phyloP scores from a whole-genome alignment of 2,797 vertebrate species.

The Typhlichthys subterraneus region DNA sequence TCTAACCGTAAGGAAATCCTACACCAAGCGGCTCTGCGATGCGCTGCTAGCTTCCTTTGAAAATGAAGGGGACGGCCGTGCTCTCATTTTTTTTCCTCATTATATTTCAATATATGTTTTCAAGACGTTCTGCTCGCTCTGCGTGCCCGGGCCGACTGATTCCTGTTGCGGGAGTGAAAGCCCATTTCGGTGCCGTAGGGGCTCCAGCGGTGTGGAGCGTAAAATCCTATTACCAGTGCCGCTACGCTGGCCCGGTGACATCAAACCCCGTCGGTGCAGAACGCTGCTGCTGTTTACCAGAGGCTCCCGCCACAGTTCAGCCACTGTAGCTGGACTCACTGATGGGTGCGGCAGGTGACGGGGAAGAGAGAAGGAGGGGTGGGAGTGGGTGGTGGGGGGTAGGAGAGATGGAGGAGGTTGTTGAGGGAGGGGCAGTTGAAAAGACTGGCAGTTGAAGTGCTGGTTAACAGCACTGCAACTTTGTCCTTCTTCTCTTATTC shows the following conservation, averaged over 20 bases:
- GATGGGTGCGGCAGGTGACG: slow-evolving; percentile 54
- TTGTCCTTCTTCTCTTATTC: background rate
- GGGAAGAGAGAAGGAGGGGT: slow-evolving; percentile 27
- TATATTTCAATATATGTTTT: slow-evolving; percentile 71
- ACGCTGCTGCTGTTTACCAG: slow-evolving; percentile 60
- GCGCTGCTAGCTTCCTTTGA: slow-evolving; percentile 7
- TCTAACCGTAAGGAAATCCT: slow-evolving; percentile 31
- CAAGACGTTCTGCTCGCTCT: slow-evolving; percentile 59
- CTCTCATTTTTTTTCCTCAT: slow-evolving; percentile 43
- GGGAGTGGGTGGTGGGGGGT: slow-evolving; percentile 35
- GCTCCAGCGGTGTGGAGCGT: slow-evolving; percentile 67
- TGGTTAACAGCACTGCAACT: background rate
- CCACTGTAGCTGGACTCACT: slow-evolving; percentile 47
- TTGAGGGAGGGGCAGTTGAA: background rate
- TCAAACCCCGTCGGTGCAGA: slow-evolving; percentile 67
- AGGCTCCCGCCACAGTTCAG: slow-evolving; percentile 39
- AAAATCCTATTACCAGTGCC: slow-evolving; percentile 78
- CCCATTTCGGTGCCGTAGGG: slow-evolving; percentile 64
- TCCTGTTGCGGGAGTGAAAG: slow-evolving; percentile 65
- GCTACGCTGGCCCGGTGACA: slow-evolving; percentile 68
- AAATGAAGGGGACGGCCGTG: slow-evolving; percentile 43
- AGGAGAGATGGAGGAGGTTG: background rate
- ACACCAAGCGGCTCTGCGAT: background rate
- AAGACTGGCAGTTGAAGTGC: background rate
- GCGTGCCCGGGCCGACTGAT: slow-evolving; percentile 64